Evolutionary conservation across 2,113 vertebrate species (phyloP), one percentile per base, ranked within the genome.

Genomic region (Perccottus glenii): DNA sequence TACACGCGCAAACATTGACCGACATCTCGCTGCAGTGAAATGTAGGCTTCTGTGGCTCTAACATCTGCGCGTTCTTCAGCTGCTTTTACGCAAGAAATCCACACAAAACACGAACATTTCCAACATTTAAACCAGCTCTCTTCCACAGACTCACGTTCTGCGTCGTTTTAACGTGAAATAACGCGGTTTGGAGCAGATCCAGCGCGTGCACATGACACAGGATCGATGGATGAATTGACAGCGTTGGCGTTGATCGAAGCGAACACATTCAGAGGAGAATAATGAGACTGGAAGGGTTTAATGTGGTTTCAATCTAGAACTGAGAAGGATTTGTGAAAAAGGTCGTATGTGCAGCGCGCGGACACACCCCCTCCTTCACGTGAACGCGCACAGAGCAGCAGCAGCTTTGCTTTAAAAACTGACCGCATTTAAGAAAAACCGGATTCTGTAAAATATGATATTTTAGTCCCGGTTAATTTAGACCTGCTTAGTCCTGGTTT

Each of bases 11-110:
- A 82, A 74, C 73, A 79, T 81, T 88, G 85, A 89, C 88, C 87
- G 84, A 89, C 81, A 88, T 89, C 77, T 82, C 84, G 78, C 89
- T 69, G 90, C 89, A 88, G 83, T 87, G 80, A 70, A 27, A 87
- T 84, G 82, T 81, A 63, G 85, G 86, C 60, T 84, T 69, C 65
- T 67, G 42, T 51, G 73, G 71, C 84, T 76, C 77, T 79, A 14
- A 14, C 76, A 64, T 15, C 78, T 71, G 83, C 82, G 77, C 51
- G 51, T 38, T 32, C 52, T 55, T n/a, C 12, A n/a, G 33, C 52
- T 2, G 5, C 52, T n/a, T 55, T 55, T 38, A 38, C 52, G 33
- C 52, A 38, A 32, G 11, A 5, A n/a, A 32, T 11, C 3, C 19
- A 16, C 19, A 32, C 8, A 12, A 33, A 55, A 55, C 38, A 55